phyloP scores from a whole-genome alignment of 1,140 invertebrate species.

The Drosophila takahashii region DNA sequence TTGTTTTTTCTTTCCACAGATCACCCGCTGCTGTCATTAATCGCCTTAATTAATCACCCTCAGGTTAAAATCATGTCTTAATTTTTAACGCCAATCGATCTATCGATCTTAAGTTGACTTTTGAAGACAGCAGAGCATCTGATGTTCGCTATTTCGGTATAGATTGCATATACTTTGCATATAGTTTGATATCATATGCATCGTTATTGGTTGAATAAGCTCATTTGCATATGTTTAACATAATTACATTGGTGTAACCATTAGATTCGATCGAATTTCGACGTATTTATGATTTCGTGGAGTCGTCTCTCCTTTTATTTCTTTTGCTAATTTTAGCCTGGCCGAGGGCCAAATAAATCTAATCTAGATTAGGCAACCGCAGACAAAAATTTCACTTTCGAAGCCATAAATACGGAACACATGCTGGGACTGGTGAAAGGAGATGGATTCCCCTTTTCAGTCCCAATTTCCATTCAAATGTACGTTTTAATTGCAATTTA shows the following conservation, averaged over 20 bases:
- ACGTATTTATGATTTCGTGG: slow-evolving; percentile 10
- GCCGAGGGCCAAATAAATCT: slow-evolving; percentile 35
- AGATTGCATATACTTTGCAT: not conserved
- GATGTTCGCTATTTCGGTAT: not conserved
- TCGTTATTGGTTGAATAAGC: slow-evolving; percentile 31
- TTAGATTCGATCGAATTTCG: slow-evolving; percentile 20
- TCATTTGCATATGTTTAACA: slow-evolving; percentile 44
- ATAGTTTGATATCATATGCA: slow-evolving; percentile 16
- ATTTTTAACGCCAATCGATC: not conserved
- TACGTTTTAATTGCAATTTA: slow-evolving; percentile 47
- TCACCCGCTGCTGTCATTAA: slow-evolving; percentile 19
- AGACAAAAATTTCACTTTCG: slow-evolving; percentile 64
- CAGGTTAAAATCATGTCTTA: slow-evolving; percentile 2
- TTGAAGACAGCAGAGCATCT: slow-evolving; percentile 19
- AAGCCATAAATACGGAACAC: slow-evolving; percentile 32
- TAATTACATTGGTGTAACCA: slow-evolving; percentile 14
- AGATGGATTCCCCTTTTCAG: slow-evolving; percentile 3
- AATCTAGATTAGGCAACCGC: slow-evolving; percentile 28
- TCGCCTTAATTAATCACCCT: slow-evolving; percentile 25
- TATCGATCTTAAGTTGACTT: slow-evolving; percentile 14
- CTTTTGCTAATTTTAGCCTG: slow-evolving; percentile 13
- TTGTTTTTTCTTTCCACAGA: slow-evolving; percentile 6
- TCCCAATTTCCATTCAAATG: slow-evolving; percentile 18
- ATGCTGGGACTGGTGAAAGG: slow-evolving; percentile 59
- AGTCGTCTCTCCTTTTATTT: slow-evolving; percentile 17